Conservation (phyloP, 2,113 vertebrate genomes). For the Dermatemys mawii region DNA sequence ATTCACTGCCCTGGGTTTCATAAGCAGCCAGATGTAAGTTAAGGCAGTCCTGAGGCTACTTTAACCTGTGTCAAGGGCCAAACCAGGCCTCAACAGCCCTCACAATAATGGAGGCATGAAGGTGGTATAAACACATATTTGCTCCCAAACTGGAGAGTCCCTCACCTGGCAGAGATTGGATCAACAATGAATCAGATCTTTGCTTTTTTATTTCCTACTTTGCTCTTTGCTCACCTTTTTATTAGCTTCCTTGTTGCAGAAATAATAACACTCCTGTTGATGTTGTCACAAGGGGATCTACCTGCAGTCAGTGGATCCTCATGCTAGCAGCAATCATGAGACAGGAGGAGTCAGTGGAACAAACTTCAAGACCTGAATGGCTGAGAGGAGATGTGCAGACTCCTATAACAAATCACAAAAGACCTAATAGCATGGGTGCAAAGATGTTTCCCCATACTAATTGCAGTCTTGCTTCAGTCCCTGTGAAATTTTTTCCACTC, state of each 20-base stretch:
- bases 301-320: background rate
- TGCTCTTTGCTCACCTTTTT: background rate
- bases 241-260: background rate
- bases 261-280: background rate
- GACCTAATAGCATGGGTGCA: background rate
- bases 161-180: background rate
- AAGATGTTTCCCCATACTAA: background rate
- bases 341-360: background rate
- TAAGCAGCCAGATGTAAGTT: background rate
- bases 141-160: background rate
- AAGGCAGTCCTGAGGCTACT: background rate
- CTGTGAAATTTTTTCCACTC: background rate
- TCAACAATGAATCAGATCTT: background rate
- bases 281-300: background rate
- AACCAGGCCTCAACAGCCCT: background rate
- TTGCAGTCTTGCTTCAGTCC: background rate
- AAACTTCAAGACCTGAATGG: background rate
- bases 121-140: background rate
- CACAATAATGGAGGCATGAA: too few species aligned
- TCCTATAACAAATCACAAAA: background rate
- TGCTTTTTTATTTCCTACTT: background rate
- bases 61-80: background rate
- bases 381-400: background rate
- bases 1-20: background rate
- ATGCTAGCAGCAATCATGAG: background rate